phyloP scores from a whole-genome alignment of 2,888 invertebrate species.

The Desoria tigrina region DNA sequence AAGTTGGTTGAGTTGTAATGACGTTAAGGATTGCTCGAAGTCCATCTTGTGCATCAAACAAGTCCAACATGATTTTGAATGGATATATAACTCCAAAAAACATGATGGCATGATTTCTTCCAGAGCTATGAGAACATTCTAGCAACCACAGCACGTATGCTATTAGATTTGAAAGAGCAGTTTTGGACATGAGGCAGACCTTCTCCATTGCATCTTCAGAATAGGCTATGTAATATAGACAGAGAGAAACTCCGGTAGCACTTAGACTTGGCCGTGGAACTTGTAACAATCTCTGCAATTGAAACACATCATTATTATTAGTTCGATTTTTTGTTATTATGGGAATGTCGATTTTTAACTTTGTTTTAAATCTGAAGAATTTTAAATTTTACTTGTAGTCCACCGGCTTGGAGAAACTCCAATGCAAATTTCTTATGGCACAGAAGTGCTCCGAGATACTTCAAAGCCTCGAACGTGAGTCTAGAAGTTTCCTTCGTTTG shows the following conservation, averaged over 20 bases:
- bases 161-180: conserved; percentile 62
- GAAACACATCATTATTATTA: too few relatives aligned
- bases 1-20: conserved; percentile 59
- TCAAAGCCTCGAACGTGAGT: conserved; percentile 92
- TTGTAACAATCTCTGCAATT: conserved; percentile 72
- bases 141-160: conserved; percentile 92
- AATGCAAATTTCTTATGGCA: conserved; percentile 98
- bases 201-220: conserved; percentile 97
- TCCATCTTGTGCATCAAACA: conserved; percentile 94
- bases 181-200: conserved; percentile 81
- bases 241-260: conserved; percentile 93
- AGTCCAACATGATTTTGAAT: conserved; percentile 86
- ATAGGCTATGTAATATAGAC: conserved; percentile 93
- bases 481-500: conserved; percentile 82
- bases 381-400: conserved; percentile 68
- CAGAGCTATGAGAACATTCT: conserved; percentile 95
- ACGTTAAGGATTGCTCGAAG: conserved; percentile 91
- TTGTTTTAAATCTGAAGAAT: too few relatives aligned
- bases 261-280: conserved; percentile 92
- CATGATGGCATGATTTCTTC: conserved; percentile 97
- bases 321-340: not conserved
- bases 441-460: conserved; percentile 88
- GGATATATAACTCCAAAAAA: conserved; percentile 94
- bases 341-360: too few relatives aligned
- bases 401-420: conserved; percentile 87